Evolutionary conservation across 2,888 invertebrate genomes (phyloP), one percentile per base, ranked within the genome.

Genomic region (Protophormia terraenovae): DNA sequence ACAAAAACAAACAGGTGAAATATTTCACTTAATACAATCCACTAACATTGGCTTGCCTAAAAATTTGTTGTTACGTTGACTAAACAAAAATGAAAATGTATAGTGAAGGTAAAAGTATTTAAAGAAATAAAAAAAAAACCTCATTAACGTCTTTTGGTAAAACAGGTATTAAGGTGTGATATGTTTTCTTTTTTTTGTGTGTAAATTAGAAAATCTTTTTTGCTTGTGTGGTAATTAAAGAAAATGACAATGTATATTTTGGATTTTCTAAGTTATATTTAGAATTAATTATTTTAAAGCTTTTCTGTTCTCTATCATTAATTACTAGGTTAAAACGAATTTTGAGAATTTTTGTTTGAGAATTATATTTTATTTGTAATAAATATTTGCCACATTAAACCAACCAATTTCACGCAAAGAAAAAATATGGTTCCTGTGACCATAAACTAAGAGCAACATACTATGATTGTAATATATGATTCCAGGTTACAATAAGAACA

Each of bases 201-300:
- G n/a, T n/a, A 55, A 55, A 58, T 58, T 35, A 19, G 35, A 60
- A 73, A 73, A 29, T 41, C 24, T 27, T 7, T 24, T 64, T 3
- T 24, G 64, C 27, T 62, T 35, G 35, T 29, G 38, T n/a, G 64
- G 45, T 58, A 64, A 77, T 72, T 77, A 66, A 50, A 19, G 47
- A 66, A 77, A 64, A 82, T 67, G 69, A 76, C 62, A 76, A 69
- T 50, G 47, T 69, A 45, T 12, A 45, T 60, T 47, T 22, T 19
- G 24, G 10, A n/a, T 45, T 19, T 35, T 67, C 14, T 38, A 66
- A 45, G 12, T 6, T 29, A 58, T 19, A 35, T 6, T 19, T 3
- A 14, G 16, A 24, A n/a, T n/a, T 24, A 47, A 47, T 29, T 19
- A 12, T 55, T 41, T 29, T 22, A 62, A n/a, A 22, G 14, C 19